Conservation (phyloP, 2,113 vertebrate species). For the Pituophis catenifer region DNA sequence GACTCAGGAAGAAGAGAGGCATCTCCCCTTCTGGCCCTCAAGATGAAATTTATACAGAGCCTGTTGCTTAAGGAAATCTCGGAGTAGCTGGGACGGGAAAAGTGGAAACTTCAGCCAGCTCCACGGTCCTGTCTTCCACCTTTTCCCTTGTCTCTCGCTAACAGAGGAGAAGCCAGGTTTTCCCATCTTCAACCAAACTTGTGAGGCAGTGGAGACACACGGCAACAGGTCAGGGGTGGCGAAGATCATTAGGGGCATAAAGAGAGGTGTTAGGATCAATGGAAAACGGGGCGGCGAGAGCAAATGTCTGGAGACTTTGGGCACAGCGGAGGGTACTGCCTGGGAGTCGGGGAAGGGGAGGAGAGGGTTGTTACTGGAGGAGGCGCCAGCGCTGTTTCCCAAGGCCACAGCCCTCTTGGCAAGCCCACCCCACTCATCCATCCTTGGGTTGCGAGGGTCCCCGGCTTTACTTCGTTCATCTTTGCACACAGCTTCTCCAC, state of each 20-base stretch:
- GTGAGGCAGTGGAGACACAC: not conserved
- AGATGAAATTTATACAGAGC: too few species aligned
- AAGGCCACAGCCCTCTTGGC: not conserved
- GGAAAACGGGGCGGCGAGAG: not conserved
- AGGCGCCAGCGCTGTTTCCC: not conserved
- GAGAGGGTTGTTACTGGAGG: not conserved
- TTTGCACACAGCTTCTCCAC: not conserved
- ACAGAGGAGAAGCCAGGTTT: not conserved
- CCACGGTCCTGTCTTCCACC: not conserved
- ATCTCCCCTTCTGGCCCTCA: not conserved
- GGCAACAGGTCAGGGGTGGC: not conserved
- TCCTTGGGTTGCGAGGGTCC: too few species aligned
- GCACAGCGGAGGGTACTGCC: not conserved
- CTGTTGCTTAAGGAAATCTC: not conserved
- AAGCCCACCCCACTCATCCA: too few species aligned
- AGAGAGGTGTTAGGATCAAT: not conserved
- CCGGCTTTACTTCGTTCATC: not conserved
- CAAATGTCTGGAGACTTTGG: not conserved
- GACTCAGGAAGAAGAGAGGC: not conserved
- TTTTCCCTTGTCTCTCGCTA: too few species aligned
- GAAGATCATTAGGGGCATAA: not conserved
- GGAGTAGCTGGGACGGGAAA: not conserved
- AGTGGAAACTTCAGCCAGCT: not conserved
- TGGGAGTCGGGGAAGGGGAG: not conserved
- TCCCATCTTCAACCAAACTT: not conserved